phyloP scores from a whole-genome alignment of 1,140 invertebrate genomes.

The Paraescarpia echinospica region DNA sequence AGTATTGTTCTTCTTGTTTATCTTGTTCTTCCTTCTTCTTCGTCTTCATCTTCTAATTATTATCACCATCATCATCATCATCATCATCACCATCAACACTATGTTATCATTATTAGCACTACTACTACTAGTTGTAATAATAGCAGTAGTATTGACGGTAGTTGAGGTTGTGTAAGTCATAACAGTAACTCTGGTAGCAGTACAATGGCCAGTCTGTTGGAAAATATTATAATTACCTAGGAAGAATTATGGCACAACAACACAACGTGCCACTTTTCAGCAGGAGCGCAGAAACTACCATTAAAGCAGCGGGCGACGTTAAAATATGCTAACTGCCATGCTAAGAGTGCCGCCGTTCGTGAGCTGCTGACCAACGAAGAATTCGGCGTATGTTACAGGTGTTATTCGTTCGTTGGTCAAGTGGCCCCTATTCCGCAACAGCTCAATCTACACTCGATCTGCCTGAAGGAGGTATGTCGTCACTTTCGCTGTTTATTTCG shows the following conservation, averaged over 20 bases:
- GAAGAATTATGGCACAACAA: neutral
- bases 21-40: too few relatives aligned
- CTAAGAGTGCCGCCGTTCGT: neutral
- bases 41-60: too few relatives aligned
- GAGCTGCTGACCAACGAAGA: neutral
- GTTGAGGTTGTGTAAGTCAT: neutral
- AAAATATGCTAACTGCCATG: neutral
- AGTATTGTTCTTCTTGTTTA: neutral
- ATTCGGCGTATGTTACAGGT: neutral
- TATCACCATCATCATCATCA: neutral
- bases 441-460: neutral
- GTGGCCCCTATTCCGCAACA: neutral
- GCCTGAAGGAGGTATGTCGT: constrained; percentile 8
- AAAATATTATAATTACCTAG: neutral
- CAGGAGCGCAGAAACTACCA: neutral
- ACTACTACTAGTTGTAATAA: neutral
- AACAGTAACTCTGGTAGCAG: neutral
- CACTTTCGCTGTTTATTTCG: neutral
- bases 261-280: neutral
- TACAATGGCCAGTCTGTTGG: neutral
- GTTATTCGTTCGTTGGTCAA: constrained; percentile 11
- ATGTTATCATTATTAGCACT: neutral
- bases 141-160: neutral
- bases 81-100: neutral
- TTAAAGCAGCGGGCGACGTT: neutral